Evolutionary conservation across 2,113 vertebrate species (phyloP).

Genomic region (Ceratotherium simum): DNA sequence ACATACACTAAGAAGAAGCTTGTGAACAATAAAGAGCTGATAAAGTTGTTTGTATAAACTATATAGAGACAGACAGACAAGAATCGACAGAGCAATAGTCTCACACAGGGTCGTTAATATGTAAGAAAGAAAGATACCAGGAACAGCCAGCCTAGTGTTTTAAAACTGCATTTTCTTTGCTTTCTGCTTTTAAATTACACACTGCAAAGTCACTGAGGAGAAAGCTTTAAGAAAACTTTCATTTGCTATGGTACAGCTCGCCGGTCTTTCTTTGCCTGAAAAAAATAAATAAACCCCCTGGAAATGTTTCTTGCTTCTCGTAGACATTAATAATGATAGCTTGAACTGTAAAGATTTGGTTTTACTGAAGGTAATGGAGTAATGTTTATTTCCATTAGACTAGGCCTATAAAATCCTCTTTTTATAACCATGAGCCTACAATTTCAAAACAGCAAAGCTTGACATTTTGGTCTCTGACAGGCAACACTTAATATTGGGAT

Average conservation of each 20-base stretch:
- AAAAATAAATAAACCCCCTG: conserved; percentile 67
- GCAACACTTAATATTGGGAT: conserved; percentile 80
- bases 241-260: conserved; percentile 66
- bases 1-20: not conserved
- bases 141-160: conserved; percentile 14
- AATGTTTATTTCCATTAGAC: conserved; percentile 85
- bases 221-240: conserved; percentile 78
- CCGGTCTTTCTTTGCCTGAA: conserved; percentile 46
- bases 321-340: conserved; percentile 65
- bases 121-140: conserved; percentile 42
- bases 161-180: conserved; percentile 62
- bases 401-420: conserved; percentile 83
- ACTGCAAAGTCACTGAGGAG: conserved; percentile 44
- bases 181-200: conserved; percentile 47
- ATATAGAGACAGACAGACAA: conserved; percentile 59
- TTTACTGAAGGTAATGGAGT: conserved; percentile 75
- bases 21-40: not conserved
- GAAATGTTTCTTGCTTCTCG: conserved; percentile 69
- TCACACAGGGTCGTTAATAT: conserved; percentile 51
- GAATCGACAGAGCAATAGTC: conserved; percentile 32
- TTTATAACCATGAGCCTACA: conserved; percentile 78
- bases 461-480: conserved; percentile 85
- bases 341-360: conserved; percentile 73
- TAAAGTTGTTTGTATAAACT: conserved; percentile 11
- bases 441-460: conserved; percentile 85